Base-by-base conservation (phyloP, 2,113 vertebrate genomes). In the Ciconia stormi region DNA sequence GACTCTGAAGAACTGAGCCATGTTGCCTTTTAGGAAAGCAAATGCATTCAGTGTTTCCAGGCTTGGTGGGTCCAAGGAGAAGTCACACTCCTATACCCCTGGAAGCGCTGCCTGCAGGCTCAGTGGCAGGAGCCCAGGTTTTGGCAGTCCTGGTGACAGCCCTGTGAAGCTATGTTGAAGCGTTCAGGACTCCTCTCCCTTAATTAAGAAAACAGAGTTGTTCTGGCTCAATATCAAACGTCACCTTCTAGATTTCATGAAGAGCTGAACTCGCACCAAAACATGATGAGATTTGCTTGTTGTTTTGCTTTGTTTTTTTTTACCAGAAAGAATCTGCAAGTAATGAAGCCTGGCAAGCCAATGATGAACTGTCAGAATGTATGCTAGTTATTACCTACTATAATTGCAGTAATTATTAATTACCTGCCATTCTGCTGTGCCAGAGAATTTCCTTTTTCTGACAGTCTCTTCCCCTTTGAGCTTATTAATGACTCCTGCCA, bases 371-470 rank as follows among this genome's bases (percentile, higher is more conserved):
- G 49, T 77, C 58, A 92, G 69, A 94, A 87, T 78, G 14, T 63
- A 81, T 40, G 49, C 40, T 73, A 80, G 78, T 91, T 93, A 80
- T 86, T 94, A 59, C 62, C 46, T 73, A 90, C 52, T 50, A 53
- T 83, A 92, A 95, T 83, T 94, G 69, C 84, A 95, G 53, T 53
- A 85, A 94, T 96, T 90, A 90, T 94, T 96, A 96, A 95, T 94
- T 95, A 93, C 59, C 74, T 96, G 82, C 32, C 80, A 92, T 92
- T 73, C 36, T 86, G 32, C 46, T 0, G 0, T 55, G 46, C 90
- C 85, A 93, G 67, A 96, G 92, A 94, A 93, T 93, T 95, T 95
- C 93, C 93, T 95, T 94, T 96, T 90, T 82, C 82, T 95, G 88
- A 96, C 59, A 83, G n/a, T 26, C 49, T 93, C 71, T 95, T 96